Evolutionary conservation across 1,140 invertebrate species (phyloP).

Genomic region (Cydia strobilella): DNA sequence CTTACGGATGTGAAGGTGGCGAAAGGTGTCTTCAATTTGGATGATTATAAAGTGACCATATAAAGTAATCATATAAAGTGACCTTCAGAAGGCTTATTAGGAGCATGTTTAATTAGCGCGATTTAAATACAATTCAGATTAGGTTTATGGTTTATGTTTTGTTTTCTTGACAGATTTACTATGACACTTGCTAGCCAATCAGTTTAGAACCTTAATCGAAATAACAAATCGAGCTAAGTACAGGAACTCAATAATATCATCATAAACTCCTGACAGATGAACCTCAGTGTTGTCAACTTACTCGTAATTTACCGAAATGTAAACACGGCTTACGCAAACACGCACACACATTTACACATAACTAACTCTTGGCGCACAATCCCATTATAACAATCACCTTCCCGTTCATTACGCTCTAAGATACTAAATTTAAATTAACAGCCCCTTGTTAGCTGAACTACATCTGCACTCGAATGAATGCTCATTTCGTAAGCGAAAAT

Average conservation of each 20-base stretch:
- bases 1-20: too few species aligned
- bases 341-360: conserved; percentile 12
- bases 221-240: background rate
- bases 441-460: conserved; percentile 76
- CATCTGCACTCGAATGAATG: conserved; percentile 66
- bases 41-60: too few species aligned
- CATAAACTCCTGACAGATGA: background rate
- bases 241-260: background rate
- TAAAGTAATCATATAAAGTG: too few species aligned
- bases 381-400: conserved; percentile 77
- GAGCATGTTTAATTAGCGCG: too few species aligned
- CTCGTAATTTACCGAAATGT: conserved; percentile 5
- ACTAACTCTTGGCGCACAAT: conserved; percentile 45
- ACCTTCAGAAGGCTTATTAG: too few species aligned
- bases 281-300: background rate
- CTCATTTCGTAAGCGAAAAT: conserved; percentile 60
- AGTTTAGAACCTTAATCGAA: too few species aligned
- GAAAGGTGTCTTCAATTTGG: too few species aligned
- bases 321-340: conserved; percentile 5
- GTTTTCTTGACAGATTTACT: too few species aligned
- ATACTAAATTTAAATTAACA: conserved; percentile 80
- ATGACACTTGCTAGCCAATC: too few species aligned
- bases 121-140: too few species aligned
- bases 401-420: conserved; percentile 75
- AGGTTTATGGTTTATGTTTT: too few species aligned